A percentile compares a stretch with the other conserved stretches of the same genome.
phyloP scores from a whole-genome alignment of 2,888 invertebrate genomes.

The Polietes domitor region DNA sequence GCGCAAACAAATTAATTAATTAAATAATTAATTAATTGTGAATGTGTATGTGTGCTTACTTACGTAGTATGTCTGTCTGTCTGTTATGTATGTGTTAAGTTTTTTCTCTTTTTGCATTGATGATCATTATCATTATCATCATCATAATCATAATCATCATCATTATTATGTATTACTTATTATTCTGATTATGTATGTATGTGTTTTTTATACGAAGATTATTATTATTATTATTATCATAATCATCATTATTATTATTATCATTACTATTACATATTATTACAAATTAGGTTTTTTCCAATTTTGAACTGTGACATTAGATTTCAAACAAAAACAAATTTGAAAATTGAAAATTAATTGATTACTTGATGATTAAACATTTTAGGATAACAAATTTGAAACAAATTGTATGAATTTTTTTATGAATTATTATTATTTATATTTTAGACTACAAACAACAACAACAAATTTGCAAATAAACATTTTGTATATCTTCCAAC shows the following conservation, averaged over 20 bases:
- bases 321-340: slow-evolving; percentile 48
- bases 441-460: slow-evolving; percentile 57
- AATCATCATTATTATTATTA: slow-evolving; percentile 30
- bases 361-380: slow-evolving; percentile 52
- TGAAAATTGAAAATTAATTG: slow-evolving; percentile 19
- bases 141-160: not conserved
- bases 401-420: slow-evolving; percentile 55
- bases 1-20: not conserved
- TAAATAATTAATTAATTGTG: not conserved
- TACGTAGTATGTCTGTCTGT: too few species aligned
- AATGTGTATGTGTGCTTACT: too few species aligned
- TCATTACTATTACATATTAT: not conserved
- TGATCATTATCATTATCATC: not conserved
- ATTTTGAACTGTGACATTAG: slow-evolving; percentile 58
- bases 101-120: not conserved
- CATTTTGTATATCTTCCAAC: slow-evolving; percentile 42
- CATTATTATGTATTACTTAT: slow-evolving; percentile 19
- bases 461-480: slow-evolving; percentile 39
- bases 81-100: slow-evolving; percentile 12
- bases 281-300: slow-evolving; percentile 43
- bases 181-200: slow-evolving; percentile 7
- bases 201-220: slow-evolving; percentile 28
- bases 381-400: slow-evolving; percentile 65
- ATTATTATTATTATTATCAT: slow-evolving; percentile 15
- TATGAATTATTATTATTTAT: slow-evolving; percentile 61